Evolutionary conservation across 2,113 vertebrate species (phyloP).

Genomic region (Paradoxurus hermaphroditus): DNA sequence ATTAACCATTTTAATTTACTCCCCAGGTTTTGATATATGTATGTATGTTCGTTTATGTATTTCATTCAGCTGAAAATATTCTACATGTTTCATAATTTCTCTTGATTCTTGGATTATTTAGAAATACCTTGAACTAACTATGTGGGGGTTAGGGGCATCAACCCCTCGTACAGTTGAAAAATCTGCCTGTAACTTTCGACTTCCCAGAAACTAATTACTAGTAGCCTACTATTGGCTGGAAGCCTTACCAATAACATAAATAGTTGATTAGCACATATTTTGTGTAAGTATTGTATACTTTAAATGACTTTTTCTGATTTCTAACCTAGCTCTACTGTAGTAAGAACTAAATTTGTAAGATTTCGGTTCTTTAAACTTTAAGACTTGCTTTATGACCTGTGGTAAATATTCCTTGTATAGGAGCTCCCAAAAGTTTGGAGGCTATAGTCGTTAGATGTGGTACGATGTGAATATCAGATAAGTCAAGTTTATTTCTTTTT

Average conservation of each 20-base stretch:
- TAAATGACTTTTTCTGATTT: neutral
- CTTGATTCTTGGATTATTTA: neutral
- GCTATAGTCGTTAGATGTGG: neutral
- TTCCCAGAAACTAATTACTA: neutral
- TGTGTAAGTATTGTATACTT: neutral
- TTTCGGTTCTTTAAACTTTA: slow-evolving; percentile 6
- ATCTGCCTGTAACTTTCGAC: neutral
- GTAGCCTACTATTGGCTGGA: neutral
- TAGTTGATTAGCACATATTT: neutral
- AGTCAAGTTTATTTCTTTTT: neutral
- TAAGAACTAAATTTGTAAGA: neutral
- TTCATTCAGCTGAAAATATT: neutral
- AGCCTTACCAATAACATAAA: neutral
- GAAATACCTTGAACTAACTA: neutral
- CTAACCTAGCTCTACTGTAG: neutral
- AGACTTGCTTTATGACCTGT: neutral
- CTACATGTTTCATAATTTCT: neutral
- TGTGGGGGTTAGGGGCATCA: neutral
- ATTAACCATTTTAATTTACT: neutral
- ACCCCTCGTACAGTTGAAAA: neutral
- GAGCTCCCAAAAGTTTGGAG: neutral
- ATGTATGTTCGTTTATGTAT: neutral
- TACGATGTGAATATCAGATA: neutral
- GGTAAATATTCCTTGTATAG: neutral
- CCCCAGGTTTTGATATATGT: neutral